Evolutionary conservation across 2,113 vertebrate species (phyloP).

Genomic region (Gila orcuttii): DNA sequence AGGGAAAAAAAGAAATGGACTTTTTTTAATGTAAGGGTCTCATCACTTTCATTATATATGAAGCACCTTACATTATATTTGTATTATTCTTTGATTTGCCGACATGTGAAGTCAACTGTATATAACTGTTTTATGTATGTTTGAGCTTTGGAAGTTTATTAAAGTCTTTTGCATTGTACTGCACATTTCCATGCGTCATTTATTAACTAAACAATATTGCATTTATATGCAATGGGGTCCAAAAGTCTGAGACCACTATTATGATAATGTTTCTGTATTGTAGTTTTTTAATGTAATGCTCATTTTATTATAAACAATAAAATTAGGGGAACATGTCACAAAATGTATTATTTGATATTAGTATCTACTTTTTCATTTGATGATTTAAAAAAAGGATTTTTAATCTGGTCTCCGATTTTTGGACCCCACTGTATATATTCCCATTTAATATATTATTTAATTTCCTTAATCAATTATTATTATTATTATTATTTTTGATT

Average conservation of each 20-base stretch:
- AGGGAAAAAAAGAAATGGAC: constrained; percentile 53
- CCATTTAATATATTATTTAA: background rate
- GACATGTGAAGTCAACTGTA: constrained; percentile 78
- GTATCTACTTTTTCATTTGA: background rate
- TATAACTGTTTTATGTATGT: constrained; percentile 82
- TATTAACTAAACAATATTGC: constrained; percentile 57
- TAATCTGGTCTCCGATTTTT: background rate
- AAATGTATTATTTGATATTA: background rate
- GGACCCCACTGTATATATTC: background rate
- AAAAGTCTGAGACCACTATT: background rate
- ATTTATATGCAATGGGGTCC: background rate
- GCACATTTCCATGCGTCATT: constrained; percentile 75
- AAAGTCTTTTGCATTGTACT: constrained; percentile 85
- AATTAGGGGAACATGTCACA: background rate
- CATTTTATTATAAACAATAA: background rate
- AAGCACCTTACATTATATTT: constrained; percentile 82
- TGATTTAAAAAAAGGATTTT: too few relatives aligned
- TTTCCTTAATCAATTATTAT: too few relatives aligned
- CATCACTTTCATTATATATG: constrained; percentile 79
- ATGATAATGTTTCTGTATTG: background rate
- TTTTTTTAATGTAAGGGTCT: constrained; percentile 68
- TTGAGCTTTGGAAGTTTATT: constrained; percentile 83
- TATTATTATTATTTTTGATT: background rate
- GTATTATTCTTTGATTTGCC: constrained; percentile 81
- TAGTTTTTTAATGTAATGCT: background rate